Evolutionary conservation across 2,113 vertebrate species (phyloP).

Genomic region (Burhinus oedicnemus): DNA sequence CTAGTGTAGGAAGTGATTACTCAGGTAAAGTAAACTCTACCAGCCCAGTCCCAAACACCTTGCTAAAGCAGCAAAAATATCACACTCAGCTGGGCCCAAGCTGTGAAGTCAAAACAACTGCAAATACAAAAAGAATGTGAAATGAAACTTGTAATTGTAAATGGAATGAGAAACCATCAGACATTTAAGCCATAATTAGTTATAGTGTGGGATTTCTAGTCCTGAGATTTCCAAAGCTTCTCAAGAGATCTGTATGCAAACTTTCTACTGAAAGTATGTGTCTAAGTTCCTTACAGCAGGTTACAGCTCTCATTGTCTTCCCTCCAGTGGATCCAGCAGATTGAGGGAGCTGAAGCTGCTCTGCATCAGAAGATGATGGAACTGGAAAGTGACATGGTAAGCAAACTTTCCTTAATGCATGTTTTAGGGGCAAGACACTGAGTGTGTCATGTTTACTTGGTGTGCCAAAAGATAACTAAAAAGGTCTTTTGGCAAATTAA

Average conservation of each 20-base stretch:
- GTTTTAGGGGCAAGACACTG: not conserved
- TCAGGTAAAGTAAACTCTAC: not conserved
- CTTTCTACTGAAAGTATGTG: not conserved
- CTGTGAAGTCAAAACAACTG: not conserved
- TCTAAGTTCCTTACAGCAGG: not conserved
- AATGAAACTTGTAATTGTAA: not conserved
- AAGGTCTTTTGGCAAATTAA: not conserved
- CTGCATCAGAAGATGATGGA: conserved; percentile 99
- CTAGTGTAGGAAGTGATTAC: not conserved
- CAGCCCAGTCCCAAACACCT: not conserved
- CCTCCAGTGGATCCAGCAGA: conserved; percentile 97
- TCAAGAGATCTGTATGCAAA: not conserved
- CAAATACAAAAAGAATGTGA: not conserved
- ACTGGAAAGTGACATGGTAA: conserved; percentile 96
- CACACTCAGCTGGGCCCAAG: not conserved
- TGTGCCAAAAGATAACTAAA: not conserved
- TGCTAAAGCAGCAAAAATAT: not conserved
- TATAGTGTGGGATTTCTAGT: not conserved
- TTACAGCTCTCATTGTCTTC: conserved; percentile 48
- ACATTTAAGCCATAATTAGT: not conserved
- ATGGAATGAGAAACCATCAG: not conserved
- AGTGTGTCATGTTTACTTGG: not conserved
- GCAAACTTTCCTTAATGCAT: not conserved
- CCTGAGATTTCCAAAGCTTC: not conserved
- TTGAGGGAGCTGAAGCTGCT: conserved; percentile 96